Evolutionary conservation across 1,140 invertebrate species (phyloP), one percentile per base, ranked within the genome.

Genomic region (Rhagoletis zephyria): DNA sequence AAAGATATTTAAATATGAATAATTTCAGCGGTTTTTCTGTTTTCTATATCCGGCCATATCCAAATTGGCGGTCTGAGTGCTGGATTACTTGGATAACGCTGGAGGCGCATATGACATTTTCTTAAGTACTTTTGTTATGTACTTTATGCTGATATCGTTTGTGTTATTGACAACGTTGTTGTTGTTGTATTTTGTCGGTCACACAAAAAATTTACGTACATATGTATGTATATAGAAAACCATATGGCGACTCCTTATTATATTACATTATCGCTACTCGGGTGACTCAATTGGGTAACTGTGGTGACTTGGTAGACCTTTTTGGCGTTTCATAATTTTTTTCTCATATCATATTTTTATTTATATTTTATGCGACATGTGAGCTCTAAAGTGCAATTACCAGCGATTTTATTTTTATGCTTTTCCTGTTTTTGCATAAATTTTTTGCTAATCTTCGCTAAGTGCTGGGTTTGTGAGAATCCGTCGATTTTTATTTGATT

Each of bases 231-330:
- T 14, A 48, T 48, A 7, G 2, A n/a, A 5, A n/a, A 16, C 70
- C 42, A 74, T 48, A 48, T 74, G 14, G 16, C 42, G 16, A 19
- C 45, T 16, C 40, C 51, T 56, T 42, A 81, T 81, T 14, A n/a
- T 59, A n/a, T 81, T 81, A 48, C 74, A 81, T 56, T 81, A 81
- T 81, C 74, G 74, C 48, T 4, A 56, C 74, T 81, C 74, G 74
- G 74, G 74, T 81, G 74, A 81, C 74, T 81, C 74, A 56, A 81
- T 56, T 81, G 74, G 74, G 30, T 51, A 81, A 19, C 74, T 81
- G 16, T 56, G 19, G 3, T 19, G 48, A 30, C 14, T 56, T 56
- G 4, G 4, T 81, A 30, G 9, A 2, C 19, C 48, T 74, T 74
- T 42, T 74, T 74, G 10, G 70, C 12, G 3, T 48, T 74, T 64